Evolutionary conservation across 1,140 invertebrate genomes (phyloP).

Genomic region (Cyclina sinensis): DNA sequence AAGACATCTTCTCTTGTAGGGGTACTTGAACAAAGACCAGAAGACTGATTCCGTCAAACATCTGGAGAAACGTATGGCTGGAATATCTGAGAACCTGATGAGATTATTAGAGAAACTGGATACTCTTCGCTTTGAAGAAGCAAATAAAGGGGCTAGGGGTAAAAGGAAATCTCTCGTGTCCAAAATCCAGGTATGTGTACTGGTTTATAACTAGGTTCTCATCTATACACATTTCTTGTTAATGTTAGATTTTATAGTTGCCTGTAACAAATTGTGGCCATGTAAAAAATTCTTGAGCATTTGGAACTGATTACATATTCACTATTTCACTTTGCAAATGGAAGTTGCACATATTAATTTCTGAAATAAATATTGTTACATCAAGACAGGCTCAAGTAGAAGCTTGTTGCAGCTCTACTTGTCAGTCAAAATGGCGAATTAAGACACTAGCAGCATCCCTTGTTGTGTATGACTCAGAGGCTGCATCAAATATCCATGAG

Average conservation of each 20-base stretch:
- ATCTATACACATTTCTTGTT: not conserved
- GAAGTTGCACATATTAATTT: too few relatives aligned
- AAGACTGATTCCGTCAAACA: conserved; percentile 54
- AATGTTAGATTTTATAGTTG: not conserved
- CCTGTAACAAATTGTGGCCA: not conserved
- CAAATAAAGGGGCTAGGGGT: conserved; percentile 65
- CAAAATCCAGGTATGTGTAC: conserved; percentile 71
- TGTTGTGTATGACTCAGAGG: too few relatives aligned
- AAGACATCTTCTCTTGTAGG: conserved; percentile 60
- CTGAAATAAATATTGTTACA: too few relatives aligned
- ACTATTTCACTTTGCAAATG: too few relatives aligned
- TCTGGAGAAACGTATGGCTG: conserved; percentile 62
- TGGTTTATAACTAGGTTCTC: conserved; percentile 83
- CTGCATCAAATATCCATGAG: too few relatives aligned
- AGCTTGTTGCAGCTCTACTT: too few relatives aligned
- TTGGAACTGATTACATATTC: too few relatives aligned
- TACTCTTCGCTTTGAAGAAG: conserved; percentile 60
- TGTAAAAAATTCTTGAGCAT: too few relatives aligned
- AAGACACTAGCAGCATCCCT: too few relatives aligned
- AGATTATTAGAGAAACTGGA: conserved; percentile 71
- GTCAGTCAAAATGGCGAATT: too few relatives aligned
- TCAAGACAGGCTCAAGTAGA: too few relatives aligned
- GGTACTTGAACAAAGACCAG: conserved; percentile 68
- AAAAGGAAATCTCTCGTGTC: conserved; percentile 73
- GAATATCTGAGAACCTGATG: conserved; percentile 67